Conservation (phyloP, 30 jellyfish, hydroid and myxozoan species). For the Chrysaora quinquecirrha region DNA sequence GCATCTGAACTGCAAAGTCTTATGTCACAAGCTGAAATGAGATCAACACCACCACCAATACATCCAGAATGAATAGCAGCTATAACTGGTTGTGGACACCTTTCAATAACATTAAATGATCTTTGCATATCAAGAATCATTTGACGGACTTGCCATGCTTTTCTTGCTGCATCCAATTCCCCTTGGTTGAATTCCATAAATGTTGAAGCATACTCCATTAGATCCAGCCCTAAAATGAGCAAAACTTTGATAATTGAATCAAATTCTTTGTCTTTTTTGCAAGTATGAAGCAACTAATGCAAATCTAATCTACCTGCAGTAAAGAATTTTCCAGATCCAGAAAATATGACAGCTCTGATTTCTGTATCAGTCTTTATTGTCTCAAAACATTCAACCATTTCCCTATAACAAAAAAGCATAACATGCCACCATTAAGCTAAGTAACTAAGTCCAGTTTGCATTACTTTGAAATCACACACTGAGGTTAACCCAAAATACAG, state of each 20-base stretch:
- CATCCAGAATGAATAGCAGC: slow-evolving; percentile 95
- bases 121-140: slow-evolving; percentile 75
- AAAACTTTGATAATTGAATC: too few species aligned
- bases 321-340: slow-evolving; percentile 86
- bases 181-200: slow-evolving; percentile 69
- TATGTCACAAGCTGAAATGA: slow-evolving; percentile 92
- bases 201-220: slow-evolving; percentile 81
- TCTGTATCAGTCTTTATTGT: slow-evolving; percentile 54
- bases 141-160: slow-evolving; percentile 56
- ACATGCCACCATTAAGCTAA: too few species aligned
- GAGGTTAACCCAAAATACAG: too few species aligned
- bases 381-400: slow-evolving; percentile 67
- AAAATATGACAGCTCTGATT: slow-evolving; percentile 77
- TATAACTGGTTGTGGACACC: slow-evolving; percentile 90
- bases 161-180: slow-evolving; percentile 77
- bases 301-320: slow-evolving; percentile 90
- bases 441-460: too few species aligned
- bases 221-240: slow-evolving; percentile 94
- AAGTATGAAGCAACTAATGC: too few species aligned
- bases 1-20: slow-evolving; percentile 86
- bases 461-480: too few species aligned
- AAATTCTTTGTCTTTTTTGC: too few species aligned
- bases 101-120: slow-evolving; percentile 77
- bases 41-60: slow-evolving; percentile 95
- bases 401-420: too few species aligned